Base-by-base conservation (phyloP, 2,888 invertebrate species). In the Xylota segnis region DNA sequence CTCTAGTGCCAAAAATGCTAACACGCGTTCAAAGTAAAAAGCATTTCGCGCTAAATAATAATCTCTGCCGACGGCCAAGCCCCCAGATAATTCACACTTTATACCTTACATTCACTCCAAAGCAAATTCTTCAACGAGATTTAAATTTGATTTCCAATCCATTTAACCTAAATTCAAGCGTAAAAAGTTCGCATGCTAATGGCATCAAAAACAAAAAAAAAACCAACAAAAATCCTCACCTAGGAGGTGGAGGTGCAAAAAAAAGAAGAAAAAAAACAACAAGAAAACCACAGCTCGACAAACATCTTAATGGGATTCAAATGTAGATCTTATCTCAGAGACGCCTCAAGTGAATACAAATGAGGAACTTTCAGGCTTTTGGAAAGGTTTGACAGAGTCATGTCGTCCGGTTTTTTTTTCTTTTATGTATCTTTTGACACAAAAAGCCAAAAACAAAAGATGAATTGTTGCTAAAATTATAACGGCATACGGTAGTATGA, bases 151-250 rank as follows among this genome's bases (percentile, higher is more conserved):
- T 78, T 78, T 83, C 47, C 59, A 83, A 83, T 72, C 66, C 78
- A 61, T 59, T 83, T 78, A 83, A 83, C 83, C 83, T 40, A 78
- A 83, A 83, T 78, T 40, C 45, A 72, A 83, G 65, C 72, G 58
- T 52, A 65, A 76, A 82, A 76, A 82, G 63, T 78, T 78, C 66
- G 77, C 77, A 72, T 78, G 72, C 72, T 68, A 83, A 83, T 72
- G 71, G 54, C 61, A 63, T 77, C 43, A 2, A 34, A 34, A 34
- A 34, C 2, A 34, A 34, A 34, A 34, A 34, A 18, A 77, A 71
- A 75, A 43, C 37, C 16, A 61, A 47, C 45, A 32, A 65, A 72
- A 23, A 45, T 75, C 29, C 34, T 61, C 43, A 56, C 18, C 52
- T 27, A 32, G 16, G 12, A 29, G 63, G 29, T 18, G 65, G 63